These are phyloP conservation scores for Cryptocephalus primarius DNA, from an alignment of 2,888 invertebrate species.

Conservation along the genomic window DNA sequence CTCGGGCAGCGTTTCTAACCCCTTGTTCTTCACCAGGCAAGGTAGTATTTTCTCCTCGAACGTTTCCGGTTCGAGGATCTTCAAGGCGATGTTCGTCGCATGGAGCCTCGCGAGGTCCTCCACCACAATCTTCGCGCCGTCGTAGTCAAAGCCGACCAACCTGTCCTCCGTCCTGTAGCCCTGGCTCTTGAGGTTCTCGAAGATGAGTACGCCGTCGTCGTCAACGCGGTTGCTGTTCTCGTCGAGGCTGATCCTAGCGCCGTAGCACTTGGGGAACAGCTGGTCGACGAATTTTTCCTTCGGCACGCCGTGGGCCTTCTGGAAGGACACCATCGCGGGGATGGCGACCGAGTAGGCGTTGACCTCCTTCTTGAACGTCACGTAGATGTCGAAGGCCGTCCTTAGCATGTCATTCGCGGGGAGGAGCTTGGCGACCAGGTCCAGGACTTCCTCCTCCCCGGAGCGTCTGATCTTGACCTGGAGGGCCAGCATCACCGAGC, in stretches of 20 bases:
- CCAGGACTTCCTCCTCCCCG: conserved; percentile 29
- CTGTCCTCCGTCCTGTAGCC: conserved; percentile 44
- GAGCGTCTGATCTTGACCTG: conserved; percentile 26
- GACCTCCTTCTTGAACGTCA: conserved; percentile 48
- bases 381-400: conserved; percentile 42
- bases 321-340: conserved; percentile 40
- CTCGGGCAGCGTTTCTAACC: conserved; percentile 27
- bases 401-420: conserved; percentile 44
- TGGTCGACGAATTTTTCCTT: conserved; percentile 32
- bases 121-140: conserved; percentile 39
- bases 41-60: conserved; percentile 37
- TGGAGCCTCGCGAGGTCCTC: conserved; percentile 45
- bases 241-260: conserved; percentile 40
- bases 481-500: conserved; percentile 44
- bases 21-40: conserved; percentile 28
- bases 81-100: conserved; percentile 45
- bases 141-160: conserved; percentile 40
- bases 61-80: conserved; percentile 36
- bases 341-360: conserved; percentile 42
- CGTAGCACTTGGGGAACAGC: conserved; percentile 43
- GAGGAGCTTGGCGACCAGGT: conserved; percentile 46
- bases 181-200: conserved; percentile 44
- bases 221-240: conserved; percentile 37
- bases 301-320: conserved; percentile 37
- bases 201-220: conserved; percentile 44